Conservation (phyloP, 2,113 vertebrate genomes). For the Hyperopisus bebe region DNA sequence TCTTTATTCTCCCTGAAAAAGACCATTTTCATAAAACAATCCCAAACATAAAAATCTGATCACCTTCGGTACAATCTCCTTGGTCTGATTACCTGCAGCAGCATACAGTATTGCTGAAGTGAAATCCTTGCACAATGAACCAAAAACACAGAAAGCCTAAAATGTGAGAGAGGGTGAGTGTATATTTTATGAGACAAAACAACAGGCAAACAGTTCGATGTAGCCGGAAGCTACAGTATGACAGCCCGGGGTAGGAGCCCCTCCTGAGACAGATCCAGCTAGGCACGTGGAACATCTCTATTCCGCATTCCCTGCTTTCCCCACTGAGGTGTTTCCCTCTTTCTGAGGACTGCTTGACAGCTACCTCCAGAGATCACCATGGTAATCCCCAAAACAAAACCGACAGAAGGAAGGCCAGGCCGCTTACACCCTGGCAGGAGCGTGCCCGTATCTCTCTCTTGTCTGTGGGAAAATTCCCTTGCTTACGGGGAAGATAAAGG, state of each 20-base stretch:
- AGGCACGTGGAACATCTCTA: background rate
- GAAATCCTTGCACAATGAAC: background rate
- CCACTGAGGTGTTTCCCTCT: conserved; percentile 31
- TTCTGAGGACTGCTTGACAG: conserved; percentile 38
- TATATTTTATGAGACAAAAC: conserved; percentile 5
- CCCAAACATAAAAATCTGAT: background rate
- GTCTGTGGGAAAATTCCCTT: conserved; percentile 24
- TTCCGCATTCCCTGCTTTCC: background rate
- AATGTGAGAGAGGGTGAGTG: conserved; percentile 7
- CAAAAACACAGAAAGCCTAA: conserved; percentile 13
- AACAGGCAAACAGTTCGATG: conserved; percentile 12
- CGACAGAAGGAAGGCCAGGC: conserved; percentile 35
- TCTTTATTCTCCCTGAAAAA: background rate
- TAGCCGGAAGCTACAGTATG: background rate
- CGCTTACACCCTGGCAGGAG: conserved; percentile 30
- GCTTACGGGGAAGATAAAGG: background rate
- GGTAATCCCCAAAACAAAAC: conserved; percentile 58
- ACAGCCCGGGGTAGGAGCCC: background rate
- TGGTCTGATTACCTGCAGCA: background rate
- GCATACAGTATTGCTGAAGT: background rate
- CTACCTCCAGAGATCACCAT: conserved; percentile 40
- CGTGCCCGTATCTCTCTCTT: conserved; percentile 32
- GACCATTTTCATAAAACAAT: background rate
- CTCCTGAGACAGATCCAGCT: background rate
- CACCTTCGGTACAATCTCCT: background rate